A percentile compares a stretch with the other conserved stretches of the same genome.
Conservation (phyloP, 2,888 invertebrate genomes). For the Tachina fera region DNA sequence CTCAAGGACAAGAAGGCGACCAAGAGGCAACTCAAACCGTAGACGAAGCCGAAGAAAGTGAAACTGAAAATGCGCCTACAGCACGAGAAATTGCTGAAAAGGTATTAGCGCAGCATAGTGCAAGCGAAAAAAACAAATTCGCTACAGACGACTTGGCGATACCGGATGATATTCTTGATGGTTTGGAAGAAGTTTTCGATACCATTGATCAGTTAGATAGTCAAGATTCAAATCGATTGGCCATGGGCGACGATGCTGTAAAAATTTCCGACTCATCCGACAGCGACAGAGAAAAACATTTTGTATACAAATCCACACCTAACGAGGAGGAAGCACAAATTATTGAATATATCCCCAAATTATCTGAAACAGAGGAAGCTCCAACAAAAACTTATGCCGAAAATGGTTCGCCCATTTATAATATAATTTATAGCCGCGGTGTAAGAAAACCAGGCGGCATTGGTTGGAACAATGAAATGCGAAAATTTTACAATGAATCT, state of each 20-base stretch:
- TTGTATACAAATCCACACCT: constrained; percentile 44
- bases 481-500: constrained; percentile 86
- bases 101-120: constrained; percentile 70
- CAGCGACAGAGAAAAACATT: constrained; percentile 53
- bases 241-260: constrained; percentile 44
- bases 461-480: constrained; percentile 84
- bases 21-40: background rate
- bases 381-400: background rate
- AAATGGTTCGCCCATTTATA: constrained; percentile 63
- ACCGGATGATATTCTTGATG: constrained; percentile 65
- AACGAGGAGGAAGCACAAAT: constrained; percentile 47
- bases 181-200: constrained; percentile 72
- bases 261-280: constrained; percentile 60
- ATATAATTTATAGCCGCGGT: constrained; percentile 71
- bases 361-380: background rate
- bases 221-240: background rate
- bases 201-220: constrained; percentile 73
- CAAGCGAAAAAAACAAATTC: background rate
- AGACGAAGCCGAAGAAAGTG: constrained; percentile 74
- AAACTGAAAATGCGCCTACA: constrained; percentile 74
- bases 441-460: constrained; percentile 68
- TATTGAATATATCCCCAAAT: constrained; percentile 25
- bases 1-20: constrained; percentile 68
- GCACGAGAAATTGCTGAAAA: constrained; percentile 80
- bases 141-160: constrained; percentile 61